Evolutionary conservation across 2,888 invertebrate species (phyloP).

Genomic region (Lordiphosa fenestrarum): DNA sequence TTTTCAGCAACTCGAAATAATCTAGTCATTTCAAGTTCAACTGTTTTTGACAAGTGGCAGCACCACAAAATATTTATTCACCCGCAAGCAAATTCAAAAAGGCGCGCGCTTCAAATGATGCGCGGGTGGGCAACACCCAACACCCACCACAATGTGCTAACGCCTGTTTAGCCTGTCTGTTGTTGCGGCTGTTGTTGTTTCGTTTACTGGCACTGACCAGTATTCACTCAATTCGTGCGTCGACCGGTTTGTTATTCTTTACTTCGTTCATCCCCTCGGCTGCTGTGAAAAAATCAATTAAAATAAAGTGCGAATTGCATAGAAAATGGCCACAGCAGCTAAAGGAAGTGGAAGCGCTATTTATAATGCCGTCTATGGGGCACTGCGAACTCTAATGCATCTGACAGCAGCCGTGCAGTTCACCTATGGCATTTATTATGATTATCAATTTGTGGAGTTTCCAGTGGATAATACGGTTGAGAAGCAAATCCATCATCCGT

Average conservation of each 20-base stretch:
- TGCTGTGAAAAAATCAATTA: constrained; percentile 63
- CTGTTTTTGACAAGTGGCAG: too few species aligned
- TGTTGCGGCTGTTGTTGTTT: too few species aligned
- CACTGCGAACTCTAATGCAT: constrained; percentile 80
- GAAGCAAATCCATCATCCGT: constrained; percentile 76
- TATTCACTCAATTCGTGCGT: too few species aligned
- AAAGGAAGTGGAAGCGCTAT: constrained; percentile 46
- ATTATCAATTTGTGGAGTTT: constrained; percentile 84
- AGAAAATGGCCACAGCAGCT: constrained; percentile 46
- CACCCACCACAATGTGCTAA: too few species aligned
- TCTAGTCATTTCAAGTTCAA: too few species aligned
- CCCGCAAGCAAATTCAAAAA: too few species aligned
- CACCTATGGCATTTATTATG: constrained; percentile 86
- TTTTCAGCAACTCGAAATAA: too few species aligned
- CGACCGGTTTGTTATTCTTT: too few species aligned
- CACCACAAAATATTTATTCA: too few species aligned
- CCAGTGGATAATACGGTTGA: constrained; percentile 77
- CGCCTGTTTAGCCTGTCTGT: too few species aligned
- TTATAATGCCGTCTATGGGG: constrained; percentile 70
- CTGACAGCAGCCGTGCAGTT: constrained; percentile 85
- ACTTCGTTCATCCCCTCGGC: constrained; percentile 7
- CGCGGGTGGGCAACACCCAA: background rate
- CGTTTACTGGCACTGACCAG: too few species aligned
- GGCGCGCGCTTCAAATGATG: background rate
- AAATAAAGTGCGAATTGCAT: constrained; percentile 4